Base-by-base conservation (phyloP, 2,113 vertebrate genomes). In the Chascanopsetta lugubris region DNA sequence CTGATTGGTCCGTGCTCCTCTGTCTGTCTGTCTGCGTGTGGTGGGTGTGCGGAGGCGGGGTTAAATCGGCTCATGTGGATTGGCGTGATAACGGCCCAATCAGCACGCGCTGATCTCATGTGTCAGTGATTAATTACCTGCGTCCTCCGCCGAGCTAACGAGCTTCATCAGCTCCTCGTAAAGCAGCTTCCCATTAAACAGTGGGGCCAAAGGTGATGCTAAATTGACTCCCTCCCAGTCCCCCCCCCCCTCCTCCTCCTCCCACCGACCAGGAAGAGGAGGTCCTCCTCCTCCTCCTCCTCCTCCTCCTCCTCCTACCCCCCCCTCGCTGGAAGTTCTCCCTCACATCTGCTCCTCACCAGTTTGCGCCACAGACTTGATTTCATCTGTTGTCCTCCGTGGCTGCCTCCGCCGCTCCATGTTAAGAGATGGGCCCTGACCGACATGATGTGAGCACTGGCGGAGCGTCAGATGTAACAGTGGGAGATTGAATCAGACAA, bases 71-170 rank as follows among this genome's bases (percentile, higher is more conserved):
- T 74, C 1, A 0, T 57, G 60, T 61, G 20, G 65, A 85, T 86
- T 77, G 78, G 76, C 72, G 60, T 47, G 34, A 67, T 79, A 36
- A n/a, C 69, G 63, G 62, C 38, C 80, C 79, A 85, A 82, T 84
- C 72, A 76, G 69, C 72, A 72, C 2, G 54, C 56, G 21, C 32
- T 11, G 69, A 78, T 69, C 50, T 73, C 46, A 72, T 69, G 85
- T 89, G 85, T 89, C 88, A 84, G 77, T 91, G 89, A 92, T 91
- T 90, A 88, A 92, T 91, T 85, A 87, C 86, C 80, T 85, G 83
- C 60, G n/a, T 86, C 64, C 78, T 79, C 58, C 6, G 22, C 79
- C 48, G 69, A 55, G 74, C 76, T 89, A 88, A 89, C 15, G 50
- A 87, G 85, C 83, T 77, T 87, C 87, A 90, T 91, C 76, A 86